Evolutionary conservation across 2,888 invertebrate genomes (phyloP).

Genomic region (Trileptium ribeirensis): DNA sequence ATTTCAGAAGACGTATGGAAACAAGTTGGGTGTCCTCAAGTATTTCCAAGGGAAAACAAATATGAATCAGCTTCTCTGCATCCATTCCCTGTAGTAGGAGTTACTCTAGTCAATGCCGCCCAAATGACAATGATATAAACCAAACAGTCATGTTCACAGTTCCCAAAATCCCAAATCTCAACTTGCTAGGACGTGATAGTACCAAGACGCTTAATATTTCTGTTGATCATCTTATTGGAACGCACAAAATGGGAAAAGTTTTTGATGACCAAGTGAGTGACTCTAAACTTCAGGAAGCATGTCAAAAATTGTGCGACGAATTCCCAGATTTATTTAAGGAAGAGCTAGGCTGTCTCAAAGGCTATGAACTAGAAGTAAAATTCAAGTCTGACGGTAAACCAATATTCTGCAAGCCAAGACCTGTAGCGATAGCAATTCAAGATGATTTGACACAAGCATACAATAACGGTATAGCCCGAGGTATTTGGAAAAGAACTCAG

Average conservation of each 20-base stretch:
- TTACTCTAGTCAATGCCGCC: no score
- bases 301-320: background rate
- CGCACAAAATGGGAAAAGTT: no score
- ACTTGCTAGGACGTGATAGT: background rate
- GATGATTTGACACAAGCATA: background rate
- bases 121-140: no score
- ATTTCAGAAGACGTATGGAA: conserved; percentile 10
- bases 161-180: background rate
- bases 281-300: background rate
- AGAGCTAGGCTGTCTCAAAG: background rate
- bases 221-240: background rate
- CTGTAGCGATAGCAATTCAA: background rate
- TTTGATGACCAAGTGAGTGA: no score
- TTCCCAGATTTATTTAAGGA: background rate
- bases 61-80: no score
- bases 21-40: conserved; percentile 4
- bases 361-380: conserved; percentile 4
- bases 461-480: background rate
- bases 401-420: conserved; percentile 2
- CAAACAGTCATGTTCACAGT: background rate
- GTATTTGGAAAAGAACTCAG: background rate
- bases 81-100: no score
- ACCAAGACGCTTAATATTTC: background rate
- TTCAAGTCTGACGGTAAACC: background rate
- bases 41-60: no score